Evolutionary conservation across 2,113 vertebrate species (phyloP).

Genomic region (Barnardius zonarius): DNA sequence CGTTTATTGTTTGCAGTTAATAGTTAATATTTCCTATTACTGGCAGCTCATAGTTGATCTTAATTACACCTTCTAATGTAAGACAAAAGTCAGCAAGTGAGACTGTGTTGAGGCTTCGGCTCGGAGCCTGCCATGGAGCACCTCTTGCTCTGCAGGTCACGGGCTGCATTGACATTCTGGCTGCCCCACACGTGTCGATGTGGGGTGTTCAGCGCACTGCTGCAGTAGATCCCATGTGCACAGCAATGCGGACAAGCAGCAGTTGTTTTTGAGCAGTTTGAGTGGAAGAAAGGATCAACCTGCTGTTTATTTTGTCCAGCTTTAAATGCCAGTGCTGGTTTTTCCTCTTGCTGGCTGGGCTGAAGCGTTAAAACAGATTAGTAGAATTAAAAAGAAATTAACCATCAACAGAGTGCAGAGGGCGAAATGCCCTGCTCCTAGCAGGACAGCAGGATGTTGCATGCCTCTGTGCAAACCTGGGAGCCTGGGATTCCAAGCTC

Average conservation of each 20-base stretch:
- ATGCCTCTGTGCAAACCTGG: accelerated
- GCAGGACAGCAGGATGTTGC: neutral
- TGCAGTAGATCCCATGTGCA: accelerated
- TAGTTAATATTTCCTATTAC: constrained; percentile 64
- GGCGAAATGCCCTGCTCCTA: neutral
- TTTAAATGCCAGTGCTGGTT: neutral
- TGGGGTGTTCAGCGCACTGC: accelerated
- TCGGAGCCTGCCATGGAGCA: neutral
- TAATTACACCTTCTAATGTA: constrained; percentile 39
- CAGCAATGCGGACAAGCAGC: neutral
- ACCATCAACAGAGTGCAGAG: neutral
- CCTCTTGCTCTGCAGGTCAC: accelerated
- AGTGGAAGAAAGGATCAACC: neutral
- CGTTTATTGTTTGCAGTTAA: constrained; percentile 63
- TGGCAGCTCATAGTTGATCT: constrained; percentile 48
- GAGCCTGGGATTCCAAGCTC: neutral
- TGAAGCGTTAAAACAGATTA: neutral
- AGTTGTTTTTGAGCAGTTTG: neutral
- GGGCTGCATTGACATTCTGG: accelerated
- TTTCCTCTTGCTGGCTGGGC: neutral
- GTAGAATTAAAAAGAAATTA: neutral
- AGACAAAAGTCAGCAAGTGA: neutral
- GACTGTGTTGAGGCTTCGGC: neutral
- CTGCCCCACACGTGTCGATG: neutral
- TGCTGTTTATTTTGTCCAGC: neutral